Base-by-base conservation (phyloP, 2,797 vertebrate genomes). In the Rhinichthys osculus region DNA sequence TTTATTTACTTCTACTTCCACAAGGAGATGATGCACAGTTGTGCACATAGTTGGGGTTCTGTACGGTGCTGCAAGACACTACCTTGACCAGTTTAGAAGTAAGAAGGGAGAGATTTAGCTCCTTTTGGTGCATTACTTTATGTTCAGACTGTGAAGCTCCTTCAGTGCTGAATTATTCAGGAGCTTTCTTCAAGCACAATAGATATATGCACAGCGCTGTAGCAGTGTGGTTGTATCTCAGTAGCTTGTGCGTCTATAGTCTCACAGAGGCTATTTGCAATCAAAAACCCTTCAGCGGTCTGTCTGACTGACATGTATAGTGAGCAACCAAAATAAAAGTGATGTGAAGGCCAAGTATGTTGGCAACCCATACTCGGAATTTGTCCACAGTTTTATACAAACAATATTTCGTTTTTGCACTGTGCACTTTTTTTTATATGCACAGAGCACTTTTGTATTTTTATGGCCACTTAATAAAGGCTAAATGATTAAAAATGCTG, bases 121-220 rank as follows among this genome's bases (percentile, higher is more conserved):
- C 92, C 88, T 88, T 84, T 89, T 88, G 89, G 91, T 87, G 82
- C 83, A 81, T 81, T 69, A 52, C 71, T 87, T 76, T 74, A 80
- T 19, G 42, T 38, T 62, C 44, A 82, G 54, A 88, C 38, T 91
- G 92, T 91, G 88, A 91, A 88, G 87, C 88, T 87, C 42, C 84
- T 89, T 2, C 17, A 17, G 70, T 78, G 76, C 76, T 62, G 59
- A 87, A 66, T 84, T 42, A 64, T 80, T 76, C 21, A 59, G 52
- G 47, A 44, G 38, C 47, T 77, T 80, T 35, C 66, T 82, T 64
- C 62, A 85, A 57, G 52, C 11, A 30, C 40, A 72, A 66, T 42
- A 33, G 64, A 87, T 47, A 67, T 30, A 44, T 83, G 52, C 81
- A 47, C 72, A 44, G 78, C 7, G 19, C 42, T 81, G 62, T 76